Base-by-base conservation (phyloP, 2,888 invertebrate genomes). In the Caenorhabditis sulstoni region DNA sequence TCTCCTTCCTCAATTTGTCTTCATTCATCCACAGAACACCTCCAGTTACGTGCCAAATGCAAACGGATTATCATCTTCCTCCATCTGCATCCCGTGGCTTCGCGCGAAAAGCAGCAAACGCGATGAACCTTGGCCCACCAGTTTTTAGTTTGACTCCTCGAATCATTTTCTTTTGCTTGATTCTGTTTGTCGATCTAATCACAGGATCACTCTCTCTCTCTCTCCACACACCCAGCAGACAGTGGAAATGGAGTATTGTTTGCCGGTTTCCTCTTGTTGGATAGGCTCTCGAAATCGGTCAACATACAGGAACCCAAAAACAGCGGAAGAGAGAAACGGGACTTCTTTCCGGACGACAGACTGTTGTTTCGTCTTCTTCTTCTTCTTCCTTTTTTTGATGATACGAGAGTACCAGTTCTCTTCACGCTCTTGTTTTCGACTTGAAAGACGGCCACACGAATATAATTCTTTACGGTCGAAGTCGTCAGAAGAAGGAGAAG, bases 1-100 rank as follows among this genome's bases (percentile, higher is more conserved):
- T 35, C 49, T 8, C 7, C 29, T 29, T 66, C 66, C 23, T 44
- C 37, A 53, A 52, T 68, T 59, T 68, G 39, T 53, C 35, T 53
- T 50, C 45, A 68, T 61, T 61, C 61, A 70, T 70, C 35, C 41
- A 39, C 61, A 70, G 61, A 70, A 55, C 53, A 70, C 61, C 41
- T 16, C 37, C 39, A 52, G 53, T 49, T 71, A 71, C 71, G 71
- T 71, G 71, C 71, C 71, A 71, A 64, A 62, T 39, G 61, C 53
- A 70, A 22, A 39, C 61, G 70, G 70, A 70, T 70, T 70, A 70
- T 62, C 61, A 61, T 61, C 23, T 47, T 41, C 23, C 20, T 16
- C 14, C 35, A 45, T 55, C 47, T 58, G 39, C 22, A 14, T 39
- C n/a, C 18, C 39, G 9, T 47, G n/a, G 35, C 45, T 29, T 22